Percentiles rank a stretch among this genome's conserved stretches.
Conservation (phyloP, 2,797 vertebrate genomes). For the Sphenodon punctatus region DNA sequence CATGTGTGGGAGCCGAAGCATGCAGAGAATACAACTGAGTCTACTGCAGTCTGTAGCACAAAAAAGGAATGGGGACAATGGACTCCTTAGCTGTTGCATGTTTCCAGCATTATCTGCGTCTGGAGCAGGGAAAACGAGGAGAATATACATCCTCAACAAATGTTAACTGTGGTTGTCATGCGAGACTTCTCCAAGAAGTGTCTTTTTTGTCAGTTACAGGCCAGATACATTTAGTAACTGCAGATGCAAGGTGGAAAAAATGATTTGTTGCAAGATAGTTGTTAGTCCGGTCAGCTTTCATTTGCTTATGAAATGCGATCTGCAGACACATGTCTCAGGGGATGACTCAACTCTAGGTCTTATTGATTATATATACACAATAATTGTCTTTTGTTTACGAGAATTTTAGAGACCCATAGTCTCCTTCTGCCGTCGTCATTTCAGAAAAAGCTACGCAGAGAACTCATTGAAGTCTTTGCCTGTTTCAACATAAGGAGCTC, state of each 20-base stretch:
- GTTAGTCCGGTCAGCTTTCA: slow-evolving; percentile 42
- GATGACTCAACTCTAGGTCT: slow-evolving; percentile 53
- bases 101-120: too few species aligned
- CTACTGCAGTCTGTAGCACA: too few species aligned
- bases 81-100: too few species aligned
- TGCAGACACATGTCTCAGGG: slow-evolving; percentile 46
- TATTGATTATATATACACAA: slow-evolving; percentile 36
- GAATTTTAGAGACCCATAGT: not conserved
- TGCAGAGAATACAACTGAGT: too few species aligned
- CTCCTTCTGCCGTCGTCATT: slow-evolving; percentile 14
- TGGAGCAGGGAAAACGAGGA: too few species aligned
- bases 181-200: too few species aligned
- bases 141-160: too few species aligned
- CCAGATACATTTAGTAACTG: slow-evolving; percentile 1
- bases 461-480: slow-evolving; percentile 44
- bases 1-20: too few species aligned
- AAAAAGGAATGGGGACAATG: too few species aligned
- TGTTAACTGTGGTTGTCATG: too few species aligned
- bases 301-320: slow-evolving; percentile 45
- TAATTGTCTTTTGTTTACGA: slow-evolving; percentile 41
- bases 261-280: slow-evolving; percentile 26
- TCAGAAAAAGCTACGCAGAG: slow-evolving; percentile 31
- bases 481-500: slow-evolving; percentile 41
- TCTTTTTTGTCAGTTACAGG: not conserved
- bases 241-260: slow-evolving; percentile 5